Evolutionary conservation across 2,888 invertebrate genomes (phyloP).

Genomic region (Rhagophthalmus giganteus): DNA sequence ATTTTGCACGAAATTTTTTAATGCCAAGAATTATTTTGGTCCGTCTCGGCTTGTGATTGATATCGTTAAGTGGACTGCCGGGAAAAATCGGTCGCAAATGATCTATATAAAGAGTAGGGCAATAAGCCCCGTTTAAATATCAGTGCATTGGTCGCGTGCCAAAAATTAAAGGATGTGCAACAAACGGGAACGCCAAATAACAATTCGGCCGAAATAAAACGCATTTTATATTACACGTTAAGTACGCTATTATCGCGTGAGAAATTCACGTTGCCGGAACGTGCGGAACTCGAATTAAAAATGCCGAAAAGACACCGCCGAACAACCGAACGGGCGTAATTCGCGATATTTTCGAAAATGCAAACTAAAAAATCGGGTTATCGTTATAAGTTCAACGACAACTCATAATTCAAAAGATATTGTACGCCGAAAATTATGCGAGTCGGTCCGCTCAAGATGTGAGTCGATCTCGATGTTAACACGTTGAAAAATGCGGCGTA

Average conservation of each 20-base stretch:
- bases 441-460: too few relatives aligned
- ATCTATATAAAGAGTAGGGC: conserved; percentile 58
- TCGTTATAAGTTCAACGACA: too few relatives aligned
- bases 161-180: conserved; percentile 34
- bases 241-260: background rate
- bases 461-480: too few relatives aligned
- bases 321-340: too few relatives aligned
- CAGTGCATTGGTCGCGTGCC: conserved; percentile 54
- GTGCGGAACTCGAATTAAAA: too few relatives aligned
- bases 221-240: background rate
- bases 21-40: background rate
- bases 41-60: conserved; percentile 2
- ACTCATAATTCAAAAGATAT: too few relatives aligned
- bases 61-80: conserved; percentile 17
- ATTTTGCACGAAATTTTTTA: background rate
- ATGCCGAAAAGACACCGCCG: too few relatives aligned
- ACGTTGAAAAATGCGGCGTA: too few relatives aligned
- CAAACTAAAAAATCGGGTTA: too few relatives aligned
- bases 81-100: conserved; percentile 44
- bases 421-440: too few relatives aligned
- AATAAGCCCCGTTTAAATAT: conserved; percentile 54
- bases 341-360: too few relatives aligned
- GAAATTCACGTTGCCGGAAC: background rate
- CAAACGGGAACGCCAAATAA: conserved; percentile 13
- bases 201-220: conserved; percentile 5